Conservation (phyloP, 2,113 vertebrate species). For the Narcine bancroftii region DNA sequence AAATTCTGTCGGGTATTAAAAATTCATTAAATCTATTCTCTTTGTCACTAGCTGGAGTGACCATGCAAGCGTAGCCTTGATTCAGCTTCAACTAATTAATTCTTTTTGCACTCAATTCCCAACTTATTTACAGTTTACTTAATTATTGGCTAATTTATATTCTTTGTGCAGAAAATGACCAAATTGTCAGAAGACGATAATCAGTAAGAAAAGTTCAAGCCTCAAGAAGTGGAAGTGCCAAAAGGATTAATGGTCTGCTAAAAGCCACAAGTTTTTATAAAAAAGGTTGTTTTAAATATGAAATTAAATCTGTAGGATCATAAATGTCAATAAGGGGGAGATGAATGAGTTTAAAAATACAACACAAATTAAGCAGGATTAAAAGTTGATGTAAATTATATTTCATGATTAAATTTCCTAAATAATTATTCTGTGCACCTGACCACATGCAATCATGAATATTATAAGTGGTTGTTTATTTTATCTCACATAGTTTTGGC, state of each 20-base stretch:
- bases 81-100: background rate
- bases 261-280: background rate
- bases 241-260: background rate
- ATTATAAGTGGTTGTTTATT: background rate
- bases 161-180: background rate
- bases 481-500: background rate
- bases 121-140: background rate
- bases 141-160: background rate
- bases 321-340: background rate
- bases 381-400: background rate
- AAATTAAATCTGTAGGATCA: background rate
- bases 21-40: background rate
- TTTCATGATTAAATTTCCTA: background rate
- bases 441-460: background rate
- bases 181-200: background rate
- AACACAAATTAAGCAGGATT: background rate
- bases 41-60: background rate
- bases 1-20: background rate
- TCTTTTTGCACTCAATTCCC: background rate
- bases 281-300: background rate
- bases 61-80: background rate
- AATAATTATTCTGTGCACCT: background rate
- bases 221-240: background rate
- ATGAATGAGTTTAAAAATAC: background rate
- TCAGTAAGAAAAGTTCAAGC: background rate